Percentiles rank a stretch among this genome's conserved stretches.
Conservation (phyloP, 64 coral and sea anemone species). For the Acropora yongei region DNA sequence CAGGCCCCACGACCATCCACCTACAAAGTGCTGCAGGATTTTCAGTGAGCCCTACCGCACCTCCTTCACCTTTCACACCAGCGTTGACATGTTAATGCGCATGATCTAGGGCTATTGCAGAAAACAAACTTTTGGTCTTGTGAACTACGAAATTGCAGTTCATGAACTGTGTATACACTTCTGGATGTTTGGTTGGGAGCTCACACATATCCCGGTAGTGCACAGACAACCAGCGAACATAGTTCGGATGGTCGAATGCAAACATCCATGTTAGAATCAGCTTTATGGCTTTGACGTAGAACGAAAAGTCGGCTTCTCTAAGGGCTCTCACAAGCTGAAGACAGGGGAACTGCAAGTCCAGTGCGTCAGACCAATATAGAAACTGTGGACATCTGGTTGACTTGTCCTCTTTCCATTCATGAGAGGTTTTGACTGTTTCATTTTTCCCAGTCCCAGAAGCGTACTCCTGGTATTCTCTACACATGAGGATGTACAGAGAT, state of each 20-base stretch:
- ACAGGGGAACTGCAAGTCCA: slow-evolving; percentile 13
- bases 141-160: no score
- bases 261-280: slow-evolving; percentile 21
- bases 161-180: background rate
- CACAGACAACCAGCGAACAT: background rate
- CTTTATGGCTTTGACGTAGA: background rate
- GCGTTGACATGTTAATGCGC: slow-evolving; percentile 44
- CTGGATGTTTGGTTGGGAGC: background rate
- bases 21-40: slow-evolving; percentile 19
- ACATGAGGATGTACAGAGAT: background rate
- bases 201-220: no score
- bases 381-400: background rate
- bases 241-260: slow-evolving; percentile 12
- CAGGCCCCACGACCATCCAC: slow-evolving; percentile 30
- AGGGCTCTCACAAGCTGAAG: slow-evolving; percentile 6
- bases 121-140: slow-evolving; percentile 9
- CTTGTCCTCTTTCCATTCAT: no score
- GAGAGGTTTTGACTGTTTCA: no score
- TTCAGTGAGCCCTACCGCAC: slow-evolving; percentile 39
- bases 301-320: slow-evolving; percentile 7
- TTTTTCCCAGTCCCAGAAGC: no score
- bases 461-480: no score
- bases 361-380: background rate
- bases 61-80: slow-evolving; percentile 31
- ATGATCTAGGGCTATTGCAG: slow-evolving; percentile 14